These are phyloP conservation scores for Mayetiola destructor DNA, from an alignment of 2,888 invertebrate genomes.

Conservation along the genomic window DNA sequence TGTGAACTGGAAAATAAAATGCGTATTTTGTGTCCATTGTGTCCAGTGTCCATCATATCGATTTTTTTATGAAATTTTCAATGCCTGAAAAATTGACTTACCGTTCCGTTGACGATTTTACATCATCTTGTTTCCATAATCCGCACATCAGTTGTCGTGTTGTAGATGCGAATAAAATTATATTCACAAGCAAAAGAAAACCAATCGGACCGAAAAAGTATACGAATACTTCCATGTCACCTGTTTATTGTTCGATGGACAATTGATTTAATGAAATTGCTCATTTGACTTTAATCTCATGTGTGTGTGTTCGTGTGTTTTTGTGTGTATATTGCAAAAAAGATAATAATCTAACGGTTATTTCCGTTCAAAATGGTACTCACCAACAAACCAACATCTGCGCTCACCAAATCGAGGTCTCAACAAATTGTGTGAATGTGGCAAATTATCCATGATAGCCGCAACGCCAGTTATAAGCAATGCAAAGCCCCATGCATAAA, in stretches of 20 bases:
- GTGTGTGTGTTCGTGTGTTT: too few relatives aligned
- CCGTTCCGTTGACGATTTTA: constrained; percentile 68
- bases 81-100: constrained; percentile 23
- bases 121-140: constrained; percentile 74
- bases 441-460: constrained; percentile 55
- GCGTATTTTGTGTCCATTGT: too few relatives aligned
- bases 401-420: constrained; percentile 65
- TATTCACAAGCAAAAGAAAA: constrained; percentile 58
- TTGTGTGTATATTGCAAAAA: not conserved
- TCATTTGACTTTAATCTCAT: not conserved
- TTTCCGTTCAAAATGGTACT: too few relatives aligned
- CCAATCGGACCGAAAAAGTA: constrained; percentile 80
- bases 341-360: too few relatives aligned
- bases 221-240: constrained; percentile 62
- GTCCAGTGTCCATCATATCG: not conserved
- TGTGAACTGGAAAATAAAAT: constrained; percentile 40
- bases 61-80: not conserved
- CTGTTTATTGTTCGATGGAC: constrained; percentile 28
- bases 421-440: constrained; percentile 39
- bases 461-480: constrained; percentile 60
- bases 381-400: constrained; percentile 74
- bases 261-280: not conserved
- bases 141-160: constrained; percentile 76
- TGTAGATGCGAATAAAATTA: constrained; percentile 64
- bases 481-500: constrained; percentile 78